A percentile compares a stretch with the other conserved stretches of the same genome.
Evolutionary conservation across 1,140 invertebrate species (phyloP).

Genomic region (Cotesia typhae): DNA sequence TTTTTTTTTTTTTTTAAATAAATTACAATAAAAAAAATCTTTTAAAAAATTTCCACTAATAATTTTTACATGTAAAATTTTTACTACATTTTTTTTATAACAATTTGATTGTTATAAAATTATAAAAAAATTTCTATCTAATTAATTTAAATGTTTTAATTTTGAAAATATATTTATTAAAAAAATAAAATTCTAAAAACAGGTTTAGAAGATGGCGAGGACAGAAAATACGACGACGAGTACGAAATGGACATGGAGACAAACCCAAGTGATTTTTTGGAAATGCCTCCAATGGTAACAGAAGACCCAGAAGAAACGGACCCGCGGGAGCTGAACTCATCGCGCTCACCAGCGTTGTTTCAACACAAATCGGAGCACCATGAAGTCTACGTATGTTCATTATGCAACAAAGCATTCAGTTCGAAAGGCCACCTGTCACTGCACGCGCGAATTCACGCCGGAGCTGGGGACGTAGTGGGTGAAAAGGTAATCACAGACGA

Average conservation of each 20-base stretch:
- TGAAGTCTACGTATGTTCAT: slow-evolving; percentile 65
- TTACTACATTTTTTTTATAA: too few relatives aligned
- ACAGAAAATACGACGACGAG: slow-evolving; percentile 61
- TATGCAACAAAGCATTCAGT: slow-evolving; percentile 66
- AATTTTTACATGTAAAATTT: too few relatives aligned
- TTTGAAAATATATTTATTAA: not conserved
- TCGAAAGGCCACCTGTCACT: slow-evolving; percentile 66
- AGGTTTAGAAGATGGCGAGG: slow-evolving; percentile 53
- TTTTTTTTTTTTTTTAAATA: slow-evolving; percentile 10
- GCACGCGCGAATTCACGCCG: slow-evolving; percentile 65
- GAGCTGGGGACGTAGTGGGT: slow-evolving; percentile 62
- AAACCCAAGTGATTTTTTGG: slow-evolving; percentile 62
- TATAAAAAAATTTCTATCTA: not conserved
- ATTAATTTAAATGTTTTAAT: not conserved
- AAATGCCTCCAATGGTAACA: slow-evolving; percentile 58
- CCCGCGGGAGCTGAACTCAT: slow-evolving; percentile 22
- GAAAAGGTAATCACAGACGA: slow-evolving; percentile 64
- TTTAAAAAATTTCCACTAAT: too few relatives aligned
- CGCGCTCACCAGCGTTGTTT: slow-evolving; percentile 43
- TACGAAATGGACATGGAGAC: slow-evolving; percentile 66
- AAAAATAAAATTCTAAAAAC: not conserved
- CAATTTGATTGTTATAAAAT: too few relatives aligned
- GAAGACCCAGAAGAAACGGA: slow-evolving; percentile 54
- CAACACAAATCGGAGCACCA: slow-evolving; percentile 62
- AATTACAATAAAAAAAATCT: too few relatives aligned